Evolutionary conservation across 2,113 vertebrate genomes (phyloP).

Genomic region (Scomber scombrus): DNA sequence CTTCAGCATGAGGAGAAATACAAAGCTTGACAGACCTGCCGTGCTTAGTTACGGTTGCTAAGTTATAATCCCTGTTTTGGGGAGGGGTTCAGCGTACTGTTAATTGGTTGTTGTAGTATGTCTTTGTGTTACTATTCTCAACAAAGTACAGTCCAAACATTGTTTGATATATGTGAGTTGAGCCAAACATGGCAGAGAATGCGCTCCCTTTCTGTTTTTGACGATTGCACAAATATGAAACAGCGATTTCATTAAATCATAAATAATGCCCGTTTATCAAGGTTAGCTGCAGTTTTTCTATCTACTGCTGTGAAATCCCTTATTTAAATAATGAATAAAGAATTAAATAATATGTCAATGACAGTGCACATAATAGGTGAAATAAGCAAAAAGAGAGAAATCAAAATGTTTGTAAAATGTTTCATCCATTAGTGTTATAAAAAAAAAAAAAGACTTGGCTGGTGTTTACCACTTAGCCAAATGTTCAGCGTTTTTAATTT

Average conservation of each 20-base stretch:
- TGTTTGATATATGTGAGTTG: background rate
- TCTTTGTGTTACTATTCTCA: background rate
- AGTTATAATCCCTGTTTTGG: too few species aligned
- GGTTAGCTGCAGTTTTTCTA: background rate
- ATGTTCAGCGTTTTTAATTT: background rate
- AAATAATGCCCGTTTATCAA: background rate
- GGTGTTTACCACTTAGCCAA: background rate
- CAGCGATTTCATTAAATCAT: background rate
- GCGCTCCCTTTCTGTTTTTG: background rate
- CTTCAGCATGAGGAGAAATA: too few species aligned
- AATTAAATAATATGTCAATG: background rate
- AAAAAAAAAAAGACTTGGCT: background rate
- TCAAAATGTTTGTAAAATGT: background rate
- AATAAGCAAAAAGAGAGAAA: background rate
- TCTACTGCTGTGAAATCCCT: slow-evolving; percentile 3
- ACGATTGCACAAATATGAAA: background rate
- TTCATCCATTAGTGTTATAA: too few species aligned
- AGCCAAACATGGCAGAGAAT: background rate
- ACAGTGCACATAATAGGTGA: background rate
- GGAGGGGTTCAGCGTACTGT: too few species aligned
- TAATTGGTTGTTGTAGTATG: too few species aligned
- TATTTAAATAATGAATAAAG: background rate
- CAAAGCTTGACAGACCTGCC: too few species aligned
- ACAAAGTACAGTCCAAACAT: too few species aligned
- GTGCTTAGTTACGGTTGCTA: too few species aligned